Evolutionary conservation across 2,888 invertebrate species (phyloP), one percentile per base, ranked within the genome.

Genomic region (Leucophenga maculata): DNA sequence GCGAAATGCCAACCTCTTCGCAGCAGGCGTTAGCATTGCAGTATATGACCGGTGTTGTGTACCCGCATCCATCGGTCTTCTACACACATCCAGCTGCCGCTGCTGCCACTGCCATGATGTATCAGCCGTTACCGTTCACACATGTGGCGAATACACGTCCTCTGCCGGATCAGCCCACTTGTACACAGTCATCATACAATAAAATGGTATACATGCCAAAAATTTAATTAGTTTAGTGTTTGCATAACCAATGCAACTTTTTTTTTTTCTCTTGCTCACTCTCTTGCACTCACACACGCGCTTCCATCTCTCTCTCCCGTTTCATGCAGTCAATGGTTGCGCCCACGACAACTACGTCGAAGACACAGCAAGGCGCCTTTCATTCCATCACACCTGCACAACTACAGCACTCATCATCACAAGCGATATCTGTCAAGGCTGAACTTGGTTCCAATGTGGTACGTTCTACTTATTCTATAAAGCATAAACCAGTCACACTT

Each of bases 21-120:
- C 84, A 82, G 52, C 76, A 83, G 1, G 73, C 84, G 0, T 69
- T 86, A 78, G 78, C 90, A 90, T 91, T 93, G 75, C 92, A 92
- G 77, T 93, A 92, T 76, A 90, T 93, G 89, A 89, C 91, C 4
- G 90, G 91, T 3, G 87, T 92, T 75, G 89, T 92, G 86, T 92
- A 92, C 80, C 90, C 91, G 74, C 90, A 90, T 79, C 89, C 90
- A 65, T 86, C 90, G n/a, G 79, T 91, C 50, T 90, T 90, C 75
- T 91, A 90, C 69, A 90, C 90, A 0, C 90, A 89, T 72, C 87
- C 90, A 0, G 90, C 92, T 0, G 79, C 85, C 1, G 80, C 84
- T 0, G 75, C 82, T 0, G 75, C 82, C 59, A 79, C 82, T 3
- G 78, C 85, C 20, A 90, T 93, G 78, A 89, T 94, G 87, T 94